These are phyloP conservation scores for Heliconius congener DNA, from an alignment of 1,140 invertebrate genomes.

Conservation along the genomic window DNA sequence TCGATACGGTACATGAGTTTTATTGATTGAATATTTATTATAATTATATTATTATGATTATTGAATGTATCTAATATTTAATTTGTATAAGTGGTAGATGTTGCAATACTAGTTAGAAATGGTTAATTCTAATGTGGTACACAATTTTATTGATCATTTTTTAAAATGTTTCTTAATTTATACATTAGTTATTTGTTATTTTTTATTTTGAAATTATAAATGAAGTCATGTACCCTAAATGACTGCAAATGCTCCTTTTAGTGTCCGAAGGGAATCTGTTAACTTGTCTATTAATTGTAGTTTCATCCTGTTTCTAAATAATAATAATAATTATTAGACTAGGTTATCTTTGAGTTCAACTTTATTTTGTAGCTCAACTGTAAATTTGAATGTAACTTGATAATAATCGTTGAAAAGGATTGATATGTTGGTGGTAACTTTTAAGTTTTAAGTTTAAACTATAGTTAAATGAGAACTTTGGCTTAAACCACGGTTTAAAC, in stretches of 20 bases:
- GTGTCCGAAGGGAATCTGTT: constrained; percentile 20
- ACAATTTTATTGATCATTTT: not conserved
- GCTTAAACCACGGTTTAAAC: not conserved
- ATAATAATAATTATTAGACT: constrained; percentile 55
- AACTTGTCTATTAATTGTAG: constrained; percentile 51
- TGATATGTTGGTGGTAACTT: not conserved
- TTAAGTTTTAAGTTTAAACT: constrained; percentile 2
- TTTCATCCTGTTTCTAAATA: constrained; percentile 63
- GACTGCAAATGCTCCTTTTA: constrained; percentile 3
- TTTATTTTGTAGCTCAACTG: constrained; percentile 46
- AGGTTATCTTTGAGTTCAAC: constrained; percentile 39
- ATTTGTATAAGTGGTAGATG: constrained; percentile 7
- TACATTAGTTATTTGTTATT: not conserved
- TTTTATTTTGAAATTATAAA: not conserved
- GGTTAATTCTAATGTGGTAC: constrained; percentile 1
- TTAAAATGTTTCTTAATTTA: constrained; percentile 1
- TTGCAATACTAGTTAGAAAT: constrained; percentile 12
- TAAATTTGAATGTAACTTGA: constrained; percentile 15
- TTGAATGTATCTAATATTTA: not conserved
- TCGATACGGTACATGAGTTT: constrained; percentile 9
- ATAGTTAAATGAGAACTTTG: not conserved
- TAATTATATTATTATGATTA: not conserved
- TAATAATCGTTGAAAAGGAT: constrained; percentile 16
- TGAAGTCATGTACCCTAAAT: constrained; percentile 5
- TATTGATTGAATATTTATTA: not conserved